Percentiles rank a stretch among this genome's conserved stretches.
phyloP scores from a whole-genome alignment of 2,888 invertebrate species.

The Bugula neritina region DNA sequence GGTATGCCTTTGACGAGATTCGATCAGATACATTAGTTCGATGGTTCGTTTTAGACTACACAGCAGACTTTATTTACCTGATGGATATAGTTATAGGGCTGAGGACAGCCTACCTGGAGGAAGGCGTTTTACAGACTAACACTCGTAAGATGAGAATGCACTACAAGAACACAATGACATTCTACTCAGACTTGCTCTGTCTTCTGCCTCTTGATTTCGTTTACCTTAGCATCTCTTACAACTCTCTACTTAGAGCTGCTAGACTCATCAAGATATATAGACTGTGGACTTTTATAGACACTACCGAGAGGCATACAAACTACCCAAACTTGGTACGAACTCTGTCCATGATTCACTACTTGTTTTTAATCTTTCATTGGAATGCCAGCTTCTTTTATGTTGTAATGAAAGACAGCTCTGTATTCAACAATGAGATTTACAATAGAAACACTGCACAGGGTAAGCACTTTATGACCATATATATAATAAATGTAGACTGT shows the following conservation, averaged over 20 bases:
- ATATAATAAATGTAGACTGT: no score
- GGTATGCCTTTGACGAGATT: conserved; percentile 97
- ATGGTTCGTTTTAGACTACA: conserved; percentile 95
- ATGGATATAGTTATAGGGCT: conserved; percentile 95
- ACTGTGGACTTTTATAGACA: conserved; percentile 97
- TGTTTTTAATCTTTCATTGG: conserved; percentile 98
- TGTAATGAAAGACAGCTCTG: conserved; percentile 34
- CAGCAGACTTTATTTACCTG: conserved; percentile 90
- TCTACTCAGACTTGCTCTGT: conserved; percentile 97
- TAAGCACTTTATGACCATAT: not conserved
- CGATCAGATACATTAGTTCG: conserved; percentile 74
- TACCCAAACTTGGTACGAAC: conserved; percentile 83
- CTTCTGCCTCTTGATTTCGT: conserved; percentile 94
- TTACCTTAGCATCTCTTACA: conserved; percentile 88
- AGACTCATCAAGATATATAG: conserved; percentile 94
- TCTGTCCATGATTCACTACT: conserved; percentile 65
- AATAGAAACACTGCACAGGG: not conserved
- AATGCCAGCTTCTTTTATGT: conserved; percentile 97
- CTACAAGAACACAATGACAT: conserved; percentile 94
- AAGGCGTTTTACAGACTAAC: conserved; percentile 95
- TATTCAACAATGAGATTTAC: not conserved
- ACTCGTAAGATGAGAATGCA: conserved; percentile 85
- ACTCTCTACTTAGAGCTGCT: conserved; percentile 90
- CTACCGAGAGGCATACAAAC: conserved; percentile 95
- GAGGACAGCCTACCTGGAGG: conserved; percentile 92